Percentiles rank a stretch among this genome's conserved stretches.
Conservation (phyloP, 2,797 vertebrate genomes). For the Halcyon badia region DNA sequence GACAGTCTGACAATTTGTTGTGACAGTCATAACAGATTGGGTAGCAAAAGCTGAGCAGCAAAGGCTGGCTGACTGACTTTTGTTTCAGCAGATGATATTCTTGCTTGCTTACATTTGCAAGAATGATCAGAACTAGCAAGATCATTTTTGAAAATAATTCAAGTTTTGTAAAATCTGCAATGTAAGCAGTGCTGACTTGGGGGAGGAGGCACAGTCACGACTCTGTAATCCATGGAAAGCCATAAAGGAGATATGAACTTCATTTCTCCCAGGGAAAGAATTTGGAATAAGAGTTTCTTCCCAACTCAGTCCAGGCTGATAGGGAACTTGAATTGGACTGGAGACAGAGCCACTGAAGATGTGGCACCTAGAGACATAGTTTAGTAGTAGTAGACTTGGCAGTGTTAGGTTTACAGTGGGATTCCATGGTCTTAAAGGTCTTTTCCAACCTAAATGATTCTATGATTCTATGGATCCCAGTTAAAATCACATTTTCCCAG, state of each 20-base stretch:
- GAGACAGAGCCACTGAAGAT: not conserved
- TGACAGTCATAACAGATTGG: not conserved
- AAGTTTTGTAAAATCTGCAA: not conserved
- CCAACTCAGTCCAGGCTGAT: not conserved
- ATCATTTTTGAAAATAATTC: not conserved
- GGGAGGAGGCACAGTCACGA: not conserved
- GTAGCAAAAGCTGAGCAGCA: conserved; percentile 29
- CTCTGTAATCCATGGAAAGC: not conserved
- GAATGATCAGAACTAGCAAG: not conserved
- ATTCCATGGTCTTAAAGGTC: not conserved
- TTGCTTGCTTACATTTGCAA: not conserved
- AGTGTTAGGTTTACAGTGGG: not conserved
- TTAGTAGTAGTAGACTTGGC: not conserved
- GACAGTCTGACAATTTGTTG: conserved; percentile 9
- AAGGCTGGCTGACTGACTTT: not conserved
- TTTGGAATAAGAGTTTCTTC: not conserved
- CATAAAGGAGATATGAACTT: not conserved
- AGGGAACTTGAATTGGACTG: accelerated
- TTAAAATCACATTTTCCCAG: not conserved
- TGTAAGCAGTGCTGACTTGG: not conserved
- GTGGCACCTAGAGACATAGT: not conserved
- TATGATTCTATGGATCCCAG: not conserved
- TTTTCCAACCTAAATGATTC: not conserved
- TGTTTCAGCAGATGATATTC: not conserved
- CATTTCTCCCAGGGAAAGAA: accelerated